Base-by-base conservation (phyloP, 2,113 vertebrate species). In the Phalacrocorax brasilianus region DNA sequence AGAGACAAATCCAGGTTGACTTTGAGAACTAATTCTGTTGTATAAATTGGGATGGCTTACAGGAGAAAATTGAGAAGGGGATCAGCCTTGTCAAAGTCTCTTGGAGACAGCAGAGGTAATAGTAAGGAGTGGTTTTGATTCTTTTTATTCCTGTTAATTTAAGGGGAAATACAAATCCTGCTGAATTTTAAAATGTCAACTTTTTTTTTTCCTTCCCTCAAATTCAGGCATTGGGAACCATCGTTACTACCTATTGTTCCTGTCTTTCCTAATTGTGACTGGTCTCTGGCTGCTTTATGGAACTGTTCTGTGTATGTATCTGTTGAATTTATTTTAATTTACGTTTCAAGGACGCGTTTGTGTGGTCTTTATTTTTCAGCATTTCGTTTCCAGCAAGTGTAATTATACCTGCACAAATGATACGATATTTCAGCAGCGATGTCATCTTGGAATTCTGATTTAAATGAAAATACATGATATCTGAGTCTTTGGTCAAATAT, bases 221-320 rank as follows among this genome's bases (percentile, higher is more conserved):
- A 89, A 78, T 95, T 19, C 83, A 99, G 99, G 99, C 77, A 95
- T 98, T 73, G 99, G 99, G 95, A 99, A 99, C 96, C 99, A 99
- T 95, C 97, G 92, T 78, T 99, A 98, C 97, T 99, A 99, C 88
- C 70, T 99, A 17, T 94, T 98, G 56, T 99, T 99, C 75, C 97
- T 99, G 65, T 35, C 97, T 62, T 98, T 98, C 61, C 94, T 99
- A 23, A 53, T 91, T 2, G 2, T 98, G 56, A 97, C 98, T n/a
- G 95, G 98, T 88, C 84, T 82, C 80, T 99, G 98, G 98, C 98
- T 99, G 97, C 97, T 99, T 45, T 98, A 98, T 88, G 98, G 98
- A 75, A 98, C 98, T 90, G 76, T 99, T 33, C 40, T 93, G 53
- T 99, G 99, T 99, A 98, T 98, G 99, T 99, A 98, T 94, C 83